Evolutionary conservation across 2,888 invertebrate species (phyloP).

Genomic region (Pristionchus japonicus): DNA sequence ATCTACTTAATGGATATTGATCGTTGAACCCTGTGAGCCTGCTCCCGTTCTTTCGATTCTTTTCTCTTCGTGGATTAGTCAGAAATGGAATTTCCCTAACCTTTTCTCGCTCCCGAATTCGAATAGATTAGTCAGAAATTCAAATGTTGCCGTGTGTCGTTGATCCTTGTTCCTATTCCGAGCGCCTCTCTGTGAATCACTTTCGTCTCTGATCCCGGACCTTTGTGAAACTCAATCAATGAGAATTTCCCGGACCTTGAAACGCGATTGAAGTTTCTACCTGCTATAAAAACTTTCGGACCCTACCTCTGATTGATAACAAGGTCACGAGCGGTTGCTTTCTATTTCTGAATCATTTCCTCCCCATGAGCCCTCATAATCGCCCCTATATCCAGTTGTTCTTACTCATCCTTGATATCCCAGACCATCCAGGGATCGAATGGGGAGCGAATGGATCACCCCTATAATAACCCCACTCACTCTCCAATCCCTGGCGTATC

Average conservation of each 20-base stretch:
- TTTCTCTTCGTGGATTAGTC: not conserved
- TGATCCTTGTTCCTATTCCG: not conserved
- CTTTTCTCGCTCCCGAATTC: not conserved
- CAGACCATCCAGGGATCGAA: not conserved
- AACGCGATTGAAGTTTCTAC: not conserved
- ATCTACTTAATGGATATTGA: not conserved
- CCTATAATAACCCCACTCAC: not conserved
- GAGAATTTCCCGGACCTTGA: not conserved
- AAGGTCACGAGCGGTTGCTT: not conserved
- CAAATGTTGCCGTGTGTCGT: not conserved
- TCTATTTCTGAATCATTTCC: not conserved
- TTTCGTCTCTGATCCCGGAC: not conserved
- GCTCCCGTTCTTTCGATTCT: not conserved
- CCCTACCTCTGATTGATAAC: not conserved
- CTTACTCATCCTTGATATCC: not conserved
- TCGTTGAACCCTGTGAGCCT: not conserved
- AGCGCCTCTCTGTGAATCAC: not conserved
- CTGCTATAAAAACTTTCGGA: not conserved
- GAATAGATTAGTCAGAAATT: not conserved
- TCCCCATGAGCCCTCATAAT: not conserved
- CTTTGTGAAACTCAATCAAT: not conserved
- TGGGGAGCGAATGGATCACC: not conserved
- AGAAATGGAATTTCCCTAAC: not conserved
- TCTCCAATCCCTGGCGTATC: conserved; percentile 18
- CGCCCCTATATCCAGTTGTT: not conserved